Conservation (phyloP, 2,797 vertebrate species). For the Falco columbarius region DNA sequence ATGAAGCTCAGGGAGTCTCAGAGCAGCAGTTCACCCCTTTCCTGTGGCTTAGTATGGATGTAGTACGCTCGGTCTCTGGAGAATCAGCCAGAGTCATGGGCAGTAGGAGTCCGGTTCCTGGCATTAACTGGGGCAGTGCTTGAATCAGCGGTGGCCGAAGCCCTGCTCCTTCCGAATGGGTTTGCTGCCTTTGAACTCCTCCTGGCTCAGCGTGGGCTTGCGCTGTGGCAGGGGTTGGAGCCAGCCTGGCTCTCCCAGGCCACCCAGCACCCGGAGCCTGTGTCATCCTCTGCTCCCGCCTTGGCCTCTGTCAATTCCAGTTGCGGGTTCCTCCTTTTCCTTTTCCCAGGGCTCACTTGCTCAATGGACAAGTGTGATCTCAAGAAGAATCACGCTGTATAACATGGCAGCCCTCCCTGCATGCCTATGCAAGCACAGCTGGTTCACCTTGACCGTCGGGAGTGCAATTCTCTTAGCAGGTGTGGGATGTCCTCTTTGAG, state of each 20-base stretch:
- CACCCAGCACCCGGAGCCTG: neutral
- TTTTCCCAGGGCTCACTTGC: neutral
- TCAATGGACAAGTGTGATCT: neutral
- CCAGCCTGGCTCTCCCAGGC: neutral
- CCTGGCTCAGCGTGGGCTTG: neutral
- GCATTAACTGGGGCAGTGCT: neutral
- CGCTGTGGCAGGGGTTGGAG: conserved; percentile 20
- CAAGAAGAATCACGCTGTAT: neutral
- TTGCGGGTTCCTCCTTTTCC: conserved; percentile 21
- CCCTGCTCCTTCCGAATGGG: neutral
- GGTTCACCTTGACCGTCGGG: neutral
- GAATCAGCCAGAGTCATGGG: neutral
- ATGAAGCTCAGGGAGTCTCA: neutral
- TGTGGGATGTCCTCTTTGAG: neutral
- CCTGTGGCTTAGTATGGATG: neutral
- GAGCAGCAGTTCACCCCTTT: neutral
- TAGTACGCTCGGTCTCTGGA: accelerated
- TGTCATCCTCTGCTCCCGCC: neutral
- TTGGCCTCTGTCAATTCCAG: neutral
- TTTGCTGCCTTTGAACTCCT: conserved; percentile 20
- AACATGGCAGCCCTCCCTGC: neutral
- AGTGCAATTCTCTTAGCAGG: neutral
- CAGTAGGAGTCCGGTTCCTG: accelerated
- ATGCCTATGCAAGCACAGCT: neutral
- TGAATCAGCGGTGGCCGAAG: neutral